Base-by-base conservation (phyloP, 2,888 invertebrate genomes). In the Ectropis crepuscularia region DNA sequence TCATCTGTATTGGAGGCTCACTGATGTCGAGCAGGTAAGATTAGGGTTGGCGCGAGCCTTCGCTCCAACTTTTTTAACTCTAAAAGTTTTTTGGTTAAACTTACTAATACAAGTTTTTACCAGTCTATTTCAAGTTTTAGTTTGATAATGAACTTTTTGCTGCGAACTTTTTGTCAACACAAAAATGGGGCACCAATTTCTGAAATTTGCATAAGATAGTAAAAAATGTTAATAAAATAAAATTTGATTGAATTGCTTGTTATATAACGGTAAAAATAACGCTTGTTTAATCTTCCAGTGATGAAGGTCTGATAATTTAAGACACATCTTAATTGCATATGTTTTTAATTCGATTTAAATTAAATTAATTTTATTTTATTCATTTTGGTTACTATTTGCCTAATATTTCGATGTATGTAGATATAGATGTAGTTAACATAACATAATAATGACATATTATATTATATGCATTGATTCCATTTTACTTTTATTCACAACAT, bases 1-100 rank as follows among this genome's bases (percentile, higher is more conserved):
- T 45, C n/a, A 6, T 54, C 46, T 55, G n/a, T 16, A 16, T 47
- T 47, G 8, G 16, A 48, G 39, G 5, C n/a, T 57, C 53, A 53
- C 16, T 16, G 54, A 50, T 58, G 58, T 63, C 54, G 36, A 49
- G 47, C 63, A 58, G 59, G 63, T 54, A n/a, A 39, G 57, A 63
- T 51, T 63, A 63, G 59, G 63, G 63, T 38, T 63, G 62, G 38
- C 57, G 9, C 57, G 43, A 48, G 57, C 39, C 48, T 38, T 51
- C 28, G 28, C 47, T n/a, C 38, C 10, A 47, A 55, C 46, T 47
- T 55, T 54, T 55, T 55, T 41, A 48, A 28, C 39, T 28, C 47
- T n/a, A n/a, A 51, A 51, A 55, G 16, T 55, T 55, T 55, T 55
- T 55, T 55, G 55, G 55, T 55, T 55, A 12, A 55, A 55, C 55